Base-by-base conservation (phyloP, 2,113 vertebrate genomes). In the Neogobius melanostomus region DNA sequence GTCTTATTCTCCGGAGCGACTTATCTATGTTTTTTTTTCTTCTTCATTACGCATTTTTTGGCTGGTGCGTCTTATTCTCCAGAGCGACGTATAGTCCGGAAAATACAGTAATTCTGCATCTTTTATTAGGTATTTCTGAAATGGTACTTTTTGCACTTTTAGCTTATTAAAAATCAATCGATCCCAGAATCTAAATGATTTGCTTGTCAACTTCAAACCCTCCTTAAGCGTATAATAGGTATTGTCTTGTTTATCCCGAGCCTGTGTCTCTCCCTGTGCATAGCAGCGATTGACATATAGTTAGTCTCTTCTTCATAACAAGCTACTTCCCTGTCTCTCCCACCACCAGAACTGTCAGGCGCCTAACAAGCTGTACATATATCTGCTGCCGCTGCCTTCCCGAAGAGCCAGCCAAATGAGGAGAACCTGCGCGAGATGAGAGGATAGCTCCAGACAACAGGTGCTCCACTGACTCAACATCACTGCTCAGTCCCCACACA, bases 301-400 rank as follows among this genome's bases (percentile, higher is more conserved):
- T 72, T 86, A 73, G 57, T 77, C 68, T 79, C 72, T 74, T 83
- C 80, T 74, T 81, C 64, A 72, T 87, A 88, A 86, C 82, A 83
- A 88, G 80, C 81, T 69, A 65, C 69, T 81, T 76, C 44, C 47
- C 64, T 50, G 16, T 79, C 71, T 87, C 81, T 77, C 64, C 68
- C 70, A 68, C 76, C 78, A 77, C 83, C 85, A 85, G 72, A 84
- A 64, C 79, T 84, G 85, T 86, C 82, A 84, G 15, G 77, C 42
- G 8, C 74, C 76, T 81, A 88, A 88, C 83, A 89, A 87, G 85
- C 82, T 82, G 76, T 64, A 80, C 73, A 77, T 83, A 77, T 83
- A 83, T 74, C 77, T 83, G 81, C 81, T 75, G 74, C 81, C 84
- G 76, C 81, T 82, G 8, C 86, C 56, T 59, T 74, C 79, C 81